Base-by-base conservation (phyloP, 1,140 invertebrate genomes). In the Arctopsyche grandis region DNA sequence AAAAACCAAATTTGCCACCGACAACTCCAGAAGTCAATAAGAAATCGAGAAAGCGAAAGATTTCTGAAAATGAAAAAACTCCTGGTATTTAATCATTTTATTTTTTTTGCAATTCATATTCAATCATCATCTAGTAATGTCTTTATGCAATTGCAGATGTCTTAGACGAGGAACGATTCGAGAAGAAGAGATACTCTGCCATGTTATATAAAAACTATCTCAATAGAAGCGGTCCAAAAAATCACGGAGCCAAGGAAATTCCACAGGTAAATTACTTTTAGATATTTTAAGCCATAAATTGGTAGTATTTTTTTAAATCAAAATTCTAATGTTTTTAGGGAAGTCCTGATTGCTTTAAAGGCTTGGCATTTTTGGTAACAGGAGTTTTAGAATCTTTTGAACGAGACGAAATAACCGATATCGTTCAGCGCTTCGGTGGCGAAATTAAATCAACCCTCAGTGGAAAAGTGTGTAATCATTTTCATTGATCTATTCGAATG, bases 301-400 rank as follows among this genome's bases (percentile, higher is more conserved):
- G 79, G 5, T 14, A 7, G 7, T 7, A 38, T 38, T 4, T 38
- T 38, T 38, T 38, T 38, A 1, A 38, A 78, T 48, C 60, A 63
- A n/a, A n/a, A n/a, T n/a, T n/a, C n/a, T 76, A 60, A 22, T 81
- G 73, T 71, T 24, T 52, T 86, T 77, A 94, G 92, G 96, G 95
- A 43, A 89, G 90, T 77, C 90, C 93, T 21, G 89, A 92, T 84
- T 96, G 95, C 84, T 86, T 98, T 3, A 90, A 91, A 71, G 93
- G 94, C 73, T 86, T 94, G 80, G 93, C 91, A 26, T 97, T 98
- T 86, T 86, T 98, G 9, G 87, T 96, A 58, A 97, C 96, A 78
- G 97, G 97, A 21, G 93, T 98, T 5, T 88, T 97, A 10, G 96
- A 98, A 84, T 97, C 95, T 0, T 89, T 98, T 81, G 95, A 97